Evolutionary conservation across 1,140 invertebrate genomes (phyloP), one percentile per base, ranked within the genome.

Genomic region (Bombus sibiricus): DNA sequence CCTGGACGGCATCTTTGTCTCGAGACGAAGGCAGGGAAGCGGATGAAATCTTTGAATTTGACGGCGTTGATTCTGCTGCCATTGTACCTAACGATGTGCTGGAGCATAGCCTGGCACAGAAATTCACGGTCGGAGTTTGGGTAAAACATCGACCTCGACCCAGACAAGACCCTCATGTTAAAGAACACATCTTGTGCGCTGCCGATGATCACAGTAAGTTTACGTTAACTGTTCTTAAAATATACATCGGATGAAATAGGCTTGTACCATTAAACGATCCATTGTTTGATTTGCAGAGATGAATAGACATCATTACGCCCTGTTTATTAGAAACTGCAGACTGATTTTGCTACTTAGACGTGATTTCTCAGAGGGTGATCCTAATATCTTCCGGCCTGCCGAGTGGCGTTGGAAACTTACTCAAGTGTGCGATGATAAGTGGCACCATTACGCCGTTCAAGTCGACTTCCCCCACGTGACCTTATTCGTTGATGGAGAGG

Each of bases 371-470:
- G 97, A 99, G 92, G 97, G 98, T 22, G 98, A 99, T 92, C 96
- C 99, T 53, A 99, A 99, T 94, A 98, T 99, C 83, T 99, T 99
- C 96, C 96, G 98, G 74, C 99, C 99, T 0, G 99, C 99, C 28
- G 99, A 99, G 95, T 99, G 99, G 98, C 96, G 99, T 84, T 99
- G 98, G 98, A 98, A 98, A 92, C 95, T 99, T 73, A 96, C 97
- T 3, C 95, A 98, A 96, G 98, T 99, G 12, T 99, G 99, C 96
- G 99, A 99, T 95, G 98, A 99, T 94, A 97, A 99, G 93, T 99
- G 99, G 99, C 99, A 99, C 96, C 98, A 99, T 94, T 99, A 99
- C 95, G 98, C 98, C 0, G 96, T 99, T 37, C 98, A 98, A 92
- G 98, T 99, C 8, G 96, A 97, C 83, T 98, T 99, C 96, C 97